These are phyloP conservation scores for Parus major DNA, from an alignment of 2,113 vertebrate species.

Conservation along the genomic window DNA sequence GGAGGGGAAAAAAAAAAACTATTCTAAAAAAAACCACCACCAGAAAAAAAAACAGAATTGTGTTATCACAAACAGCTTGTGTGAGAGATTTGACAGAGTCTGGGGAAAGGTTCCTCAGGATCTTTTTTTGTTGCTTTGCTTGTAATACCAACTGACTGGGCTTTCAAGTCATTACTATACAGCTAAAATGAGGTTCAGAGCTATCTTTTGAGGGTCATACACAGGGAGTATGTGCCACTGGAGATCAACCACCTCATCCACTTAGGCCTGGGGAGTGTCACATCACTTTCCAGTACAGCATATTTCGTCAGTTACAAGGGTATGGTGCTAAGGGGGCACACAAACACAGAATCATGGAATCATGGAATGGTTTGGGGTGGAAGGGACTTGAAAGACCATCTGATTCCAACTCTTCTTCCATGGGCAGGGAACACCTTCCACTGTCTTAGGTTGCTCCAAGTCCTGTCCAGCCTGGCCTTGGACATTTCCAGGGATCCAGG, in stretches of 20 bases:
- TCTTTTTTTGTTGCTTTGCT: not conserved
- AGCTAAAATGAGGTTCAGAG: not conserved
- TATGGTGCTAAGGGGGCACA: not conserved
- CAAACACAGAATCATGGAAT: not conserved
- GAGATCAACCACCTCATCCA: not conserved
- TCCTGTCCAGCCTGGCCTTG: accelerated
- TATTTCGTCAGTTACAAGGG: not conserved
- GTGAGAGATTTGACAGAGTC: not conserved
- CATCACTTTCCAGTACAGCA: not conserved
- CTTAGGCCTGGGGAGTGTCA: too few relatives aligned
- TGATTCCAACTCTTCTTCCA: not conserved
- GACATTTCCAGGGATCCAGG: not conserved
- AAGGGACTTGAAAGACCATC: not conserved
- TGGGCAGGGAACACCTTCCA: not conserved
- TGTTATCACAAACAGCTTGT: not conserved
- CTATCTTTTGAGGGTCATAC: not conserved
- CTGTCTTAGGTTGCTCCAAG: not conserved
- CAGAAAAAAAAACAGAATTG: not conserved
- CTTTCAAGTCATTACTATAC: not conserved
- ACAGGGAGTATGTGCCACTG: not conserved
- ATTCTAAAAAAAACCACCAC: not conserved
- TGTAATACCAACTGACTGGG: not conserved
- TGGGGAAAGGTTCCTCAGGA: not conserved
- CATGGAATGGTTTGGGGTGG: not conserved
- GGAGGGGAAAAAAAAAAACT: not conserved